phyloP scores from a whole-genome alignment of 2,888 invertebrate species.

The Aspidiotus rigidus region DNA sequence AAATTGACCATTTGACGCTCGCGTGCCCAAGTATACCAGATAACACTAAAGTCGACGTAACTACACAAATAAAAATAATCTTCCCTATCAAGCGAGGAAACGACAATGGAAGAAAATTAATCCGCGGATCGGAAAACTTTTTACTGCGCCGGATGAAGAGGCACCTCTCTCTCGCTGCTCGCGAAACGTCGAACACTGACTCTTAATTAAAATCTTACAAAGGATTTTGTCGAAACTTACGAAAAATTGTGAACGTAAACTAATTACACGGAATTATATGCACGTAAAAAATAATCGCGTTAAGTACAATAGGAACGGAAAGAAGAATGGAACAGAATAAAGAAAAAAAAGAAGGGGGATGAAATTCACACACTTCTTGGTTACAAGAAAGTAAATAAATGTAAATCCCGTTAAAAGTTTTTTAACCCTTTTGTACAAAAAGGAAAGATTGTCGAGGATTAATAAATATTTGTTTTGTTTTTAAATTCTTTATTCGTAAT shows the following conservation, averaged over 20 bases:
- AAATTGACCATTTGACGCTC: too few relatives aligned
- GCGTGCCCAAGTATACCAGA: too few relatives aligned
- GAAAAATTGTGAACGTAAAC: neutral
- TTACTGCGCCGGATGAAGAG: too few relatives aligned
- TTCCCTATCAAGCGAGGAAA: too few relatives aligned
- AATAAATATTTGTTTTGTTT: neutral
- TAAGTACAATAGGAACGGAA: neutral
- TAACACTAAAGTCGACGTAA: too few relatives aligned
- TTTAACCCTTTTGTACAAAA: neutral
- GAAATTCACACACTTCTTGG: neutral
- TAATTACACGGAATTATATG: neutral
- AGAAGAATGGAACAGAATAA: neutral
- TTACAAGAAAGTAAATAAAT: neutral
- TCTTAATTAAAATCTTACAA: conserved; percentile 2
- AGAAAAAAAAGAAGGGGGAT: neutral
- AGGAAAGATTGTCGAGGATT: neutral
- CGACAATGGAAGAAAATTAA: neutral
- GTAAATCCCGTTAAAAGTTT: conserved; percentile 2
- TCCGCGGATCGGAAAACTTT: neutral
- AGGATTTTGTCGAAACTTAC: neutral
- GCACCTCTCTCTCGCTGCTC: too few relatives aligned
- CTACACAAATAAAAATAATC: too few relatives aligned
- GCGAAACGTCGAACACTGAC: neutral
- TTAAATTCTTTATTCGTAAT: neutral
- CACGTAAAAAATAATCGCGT: neutral